Conservation (phyloP, 1,140 invertebrate species). For the Sitophilus oryzae region DNA sequence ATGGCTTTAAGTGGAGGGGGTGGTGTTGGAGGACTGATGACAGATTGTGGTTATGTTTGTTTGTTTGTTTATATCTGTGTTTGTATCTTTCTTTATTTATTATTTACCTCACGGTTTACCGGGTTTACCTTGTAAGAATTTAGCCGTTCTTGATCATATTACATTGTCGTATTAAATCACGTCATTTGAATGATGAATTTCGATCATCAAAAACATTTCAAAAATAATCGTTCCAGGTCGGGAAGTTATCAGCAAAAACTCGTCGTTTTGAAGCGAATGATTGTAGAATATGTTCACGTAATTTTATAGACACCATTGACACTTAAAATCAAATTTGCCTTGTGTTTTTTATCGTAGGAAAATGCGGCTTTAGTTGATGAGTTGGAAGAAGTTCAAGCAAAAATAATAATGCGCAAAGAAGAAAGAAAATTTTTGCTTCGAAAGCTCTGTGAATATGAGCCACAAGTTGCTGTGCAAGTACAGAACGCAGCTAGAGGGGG, state of each 20-base stretch:
- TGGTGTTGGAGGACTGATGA: too few relatives aligned
- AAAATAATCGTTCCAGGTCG: conserved; percentile 10
- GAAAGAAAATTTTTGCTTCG: conserved; percentile 67
- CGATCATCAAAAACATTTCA: conserved; percentile 12
- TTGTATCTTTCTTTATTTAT: too few relatives aligned
- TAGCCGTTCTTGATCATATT: too few relatives aligned
- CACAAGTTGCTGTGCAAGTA: conserved; percentile 49
- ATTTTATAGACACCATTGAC: conserved; percentile 17
- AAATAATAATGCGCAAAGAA: conserved; percentile 66
- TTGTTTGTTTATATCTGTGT: too few relatives aligned
- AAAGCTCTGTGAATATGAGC: conserved; percentile 60
- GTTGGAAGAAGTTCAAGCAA: conserved; percentile 69
- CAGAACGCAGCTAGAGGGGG: conserved; percentile 33
- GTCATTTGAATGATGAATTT: conserved; percentile 3
- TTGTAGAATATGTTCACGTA: conserved; percentile 41
- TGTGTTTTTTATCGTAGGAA: conserved; percentile 50
- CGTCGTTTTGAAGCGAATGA: conserved; percentile 37
- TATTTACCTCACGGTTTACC: too few relatives aligned
- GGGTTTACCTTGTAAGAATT: too few relatives aligned
- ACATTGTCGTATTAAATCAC: too few relatives aligned
- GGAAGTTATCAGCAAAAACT: conserved; percentile 33
- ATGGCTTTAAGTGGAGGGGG: too few relatives aligned
- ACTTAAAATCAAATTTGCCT: conserved; percentile 10
- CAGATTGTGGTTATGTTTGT: too few relatives aligned
- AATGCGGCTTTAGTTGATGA: conserved; percentile 78